A percentile compares a stretch with the other conserved stretches of the same genome.
Conservation (phyloP, 2,888 invertebrate species). For the Teleogryllus oceanicus region DNA sequence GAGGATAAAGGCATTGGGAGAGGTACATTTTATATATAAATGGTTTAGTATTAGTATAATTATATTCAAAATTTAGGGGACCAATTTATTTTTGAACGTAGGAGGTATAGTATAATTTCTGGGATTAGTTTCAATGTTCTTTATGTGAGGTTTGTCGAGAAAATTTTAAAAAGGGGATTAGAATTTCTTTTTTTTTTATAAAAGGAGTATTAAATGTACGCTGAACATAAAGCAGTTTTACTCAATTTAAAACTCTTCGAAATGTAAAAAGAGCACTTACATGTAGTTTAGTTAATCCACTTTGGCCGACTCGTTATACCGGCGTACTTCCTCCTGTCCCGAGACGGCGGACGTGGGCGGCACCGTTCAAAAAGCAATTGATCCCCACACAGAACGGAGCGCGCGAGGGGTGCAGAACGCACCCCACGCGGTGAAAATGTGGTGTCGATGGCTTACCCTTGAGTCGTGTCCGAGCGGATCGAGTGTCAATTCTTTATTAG, state of each 20-base stretch:
- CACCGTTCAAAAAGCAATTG: background rate
- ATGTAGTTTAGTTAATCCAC: slow-evolving; percentile 6
- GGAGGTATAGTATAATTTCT: background rate
- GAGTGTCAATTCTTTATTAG: background rate
- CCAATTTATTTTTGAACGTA: slow-evolving; percentile 6
- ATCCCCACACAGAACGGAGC: background rate
- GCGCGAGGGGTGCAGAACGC: too few relatives aligned
- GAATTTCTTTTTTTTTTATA: too few relatives aligned
- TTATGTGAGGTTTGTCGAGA: background rate
- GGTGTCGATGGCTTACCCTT: background rate
- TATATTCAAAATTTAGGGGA: background rate
- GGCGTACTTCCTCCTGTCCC: background rate
- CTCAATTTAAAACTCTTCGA: background rate
- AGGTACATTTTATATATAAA: too few relatives aligned
- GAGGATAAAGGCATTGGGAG: too few relatives aligned
- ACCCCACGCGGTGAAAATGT: too few relatives aligned
- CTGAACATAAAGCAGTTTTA: too few relatives aligned
- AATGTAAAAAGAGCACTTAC: slow-evolving; percentile 1
- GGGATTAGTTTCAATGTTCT: background rate
- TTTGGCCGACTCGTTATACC: background rate
- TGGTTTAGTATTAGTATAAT: too few relatives aligned
- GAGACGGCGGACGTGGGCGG: background rate
- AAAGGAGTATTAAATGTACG: too few relatives aligned
- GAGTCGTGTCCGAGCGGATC: background rate
- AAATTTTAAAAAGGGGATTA: too few relatives aligned